Conservation (phyloP, 2,113 vertebrate species). For the Mobula hypostoma region DNA sequence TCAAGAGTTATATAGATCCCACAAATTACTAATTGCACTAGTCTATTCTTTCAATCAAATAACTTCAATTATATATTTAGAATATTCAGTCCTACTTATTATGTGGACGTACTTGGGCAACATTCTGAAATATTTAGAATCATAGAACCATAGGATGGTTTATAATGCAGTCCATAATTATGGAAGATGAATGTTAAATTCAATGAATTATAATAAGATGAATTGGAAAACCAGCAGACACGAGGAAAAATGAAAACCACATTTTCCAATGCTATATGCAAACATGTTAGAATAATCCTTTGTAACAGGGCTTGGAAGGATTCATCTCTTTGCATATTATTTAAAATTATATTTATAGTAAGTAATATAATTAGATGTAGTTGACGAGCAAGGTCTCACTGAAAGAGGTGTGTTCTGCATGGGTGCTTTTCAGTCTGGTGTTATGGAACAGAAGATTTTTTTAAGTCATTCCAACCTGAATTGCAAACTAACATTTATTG, state of each 20-base stretch:
- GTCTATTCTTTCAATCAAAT: background rate
- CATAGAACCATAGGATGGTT: too few relatives aligned
- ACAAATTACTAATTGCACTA: background rate
- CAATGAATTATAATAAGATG: background rate
- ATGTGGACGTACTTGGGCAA: background rate
- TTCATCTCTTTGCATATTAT: background rate
- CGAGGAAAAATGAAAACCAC: background rate
- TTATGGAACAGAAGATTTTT: background rate
- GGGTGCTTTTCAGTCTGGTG: background rate
- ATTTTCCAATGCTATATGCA: background rate
- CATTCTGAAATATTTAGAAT: background rate
- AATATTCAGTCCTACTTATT: background rate
- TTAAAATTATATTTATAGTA: background rate
- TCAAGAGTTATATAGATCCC: background rate
- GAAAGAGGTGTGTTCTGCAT: too few relatives aligned
- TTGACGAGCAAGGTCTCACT: background rate
- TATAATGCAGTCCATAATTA: background rate
- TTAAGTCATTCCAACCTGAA: background rate
- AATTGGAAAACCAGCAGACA: background rate
- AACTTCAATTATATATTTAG: too few relatives aligned
- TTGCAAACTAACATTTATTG: background rate
- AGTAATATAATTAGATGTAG: background rate
- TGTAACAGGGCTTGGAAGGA: background rate
- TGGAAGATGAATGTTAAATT: background rate
- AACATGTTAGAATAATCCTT: background rate